Evolutionary conservation across 2,888 invertebrate species (phyloP).

Genomic region (Caenorhabditis doughertyi): DNA sequence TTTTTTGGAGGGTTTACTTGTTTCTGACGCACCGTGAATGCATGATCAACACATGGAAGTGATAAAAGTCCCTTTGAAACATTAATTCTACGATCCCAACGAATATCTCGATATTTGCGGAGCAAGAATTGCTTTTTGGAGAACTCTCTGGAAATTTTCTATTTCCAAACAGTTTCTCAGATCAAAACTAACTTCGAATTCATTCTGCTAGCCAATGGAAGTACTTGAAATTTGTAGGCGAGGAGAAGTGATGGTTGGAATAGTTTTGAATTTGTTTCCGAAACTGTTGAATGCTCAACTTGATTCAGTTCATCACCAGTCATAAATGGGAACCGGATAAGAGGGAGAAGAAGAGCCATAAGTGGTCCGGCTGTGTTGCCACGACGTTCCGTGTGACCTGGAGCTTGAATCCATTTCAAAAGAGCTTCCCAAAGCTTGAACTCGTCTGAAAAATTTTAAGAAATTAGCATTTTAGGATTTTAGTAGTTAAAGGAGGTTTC

Average conservation of each 20-base stretch:
- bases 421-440: constrained; percentile 84
- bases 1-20: too few species aligned
- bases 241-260: constrained; percentile 83
- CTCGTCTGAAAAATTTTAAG: constrained; percentile 81
- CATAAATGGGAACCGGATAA: constrained; percentile 92
- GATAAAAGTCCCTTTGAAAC: constrained; percentile 66
- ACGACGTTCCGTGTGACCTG: constrained; percentile 81
- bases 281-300: constrained; percentile 88
- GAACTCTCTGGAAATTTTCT: constrained; percentile 78
- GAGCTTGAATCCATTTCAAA: constrained; percentile 83
- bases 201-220: constrained; percentile 83
- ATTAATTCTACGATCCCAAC: constrained; percentile 84
- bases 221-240: constrained; percentile 84
- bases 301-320: constrained; percentile 91
- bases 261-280: constrained; percentile 81
- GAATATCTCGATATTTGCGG: constrained; percentile 84
- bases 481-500: too few species aligned
- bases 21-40: constrained; percentile 59
- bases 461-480: too few species aligned
- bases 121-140: constrained; percentile 82
- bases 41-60: constrained; percentile 69
- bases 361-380: constrained; percentile 76
- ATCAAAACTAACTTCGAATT: constrained; percentile 67
- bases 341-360: constrained; percentile 75
- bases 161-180: not conserved